Base-by-base conservation (phyloP, 2,797 vertebrate genomes). In the Antennarius maculatus region DNA sequence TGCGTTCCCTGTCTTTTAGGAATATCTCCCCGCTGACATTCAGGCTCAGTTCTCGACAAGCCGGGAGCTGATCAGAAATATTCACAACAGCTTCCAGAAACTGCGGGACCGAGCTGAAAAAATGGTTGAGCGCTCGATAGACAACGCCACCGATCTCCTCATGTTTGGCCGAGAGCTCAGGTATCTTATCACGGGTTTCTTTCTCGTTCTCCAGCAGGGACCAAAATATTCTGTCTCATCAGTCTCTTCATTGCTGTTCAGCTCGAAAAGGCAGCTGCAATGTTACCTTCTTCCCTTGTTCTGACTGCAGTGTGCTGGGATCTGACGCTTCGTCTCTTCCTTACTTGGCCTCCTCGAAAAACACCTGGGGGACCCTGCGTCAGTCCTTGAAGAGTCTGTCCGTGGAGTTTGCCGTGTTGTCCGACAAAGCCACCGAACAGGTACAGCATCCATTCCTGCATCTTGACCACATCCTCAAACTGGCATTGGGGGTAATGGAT, bases 91-190 rank as follows among this genome's bases (percentile, higher is more conserved):
- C 88, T 98, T 99, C 79, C 92, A 95, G 51, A 98, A 95, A 86
- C 94, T 99, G n/a, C 93, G 96, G 2, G 97, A 98, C 85, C 89
- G 95, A 34, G 94, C 96, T 0, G 97, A 98, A 89, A 94, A 93
- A 39, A 98, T 99, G 63, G 96, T 95, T 0, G 90, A 95, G 37
- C 94, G 97, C 71, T 97, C 97, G 2, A 95, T 95, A 4, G 97
- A 98, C 61, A 98, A 97, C 0, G 96, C 97, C 3, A 93, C 95
- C 0, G 97, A 99, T 80, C 96, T 99, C 2, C 95, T 98, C 54
- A 86, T 96, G 54, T 98, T 99, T 76, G 97, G 98, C 61, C 96
- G 93, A 86, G 97, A 99, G 81, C 91, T 99, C 47, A 98, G 97
- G 98, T 96, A 87, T 77, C 81, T 86, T 27, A 74, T 80, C 72